Percentiles rank a stretch among this genome's conserved stretches.
These are phyloP conservation scores for Astreopora myriophthalma DNA, from an alignment of 64 coral and sea anemone genomes.

Conservation along the genomic window DNA sequence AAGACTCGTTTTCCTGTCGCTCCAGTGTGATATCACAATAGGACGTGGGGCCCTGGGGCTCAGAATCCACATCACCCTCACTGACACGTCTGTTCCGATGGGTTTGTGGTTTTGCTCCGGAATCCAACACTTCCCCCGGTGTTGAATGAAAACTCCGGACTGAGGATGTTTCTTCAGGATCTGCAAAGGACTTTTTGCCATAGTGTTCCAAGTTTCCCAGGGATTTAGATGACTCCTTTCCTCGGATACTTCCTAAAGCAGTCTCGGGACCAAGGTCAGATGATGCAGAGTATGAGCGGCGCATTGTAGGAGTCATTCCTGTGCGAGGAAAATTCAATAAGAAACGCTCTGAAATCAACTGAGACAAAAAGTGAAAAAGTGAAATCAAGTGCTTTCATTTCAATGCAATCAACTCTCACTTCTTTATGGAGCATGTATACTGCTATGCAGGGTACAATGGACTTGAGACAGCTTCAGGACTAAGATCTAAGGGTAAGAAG, in stretches of 20 bases:
- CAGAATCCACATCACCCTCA: conserved; percentile 66
- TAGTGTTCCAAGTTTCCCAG: conserved; percentile 6
- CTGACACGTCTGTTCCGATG: conserved; percentile 73
- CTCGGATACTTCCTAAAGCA: background rate
- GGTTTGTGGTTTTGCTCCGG: conserved; percentile 3
- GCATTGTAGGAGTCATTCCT: conserved; percentile 73
- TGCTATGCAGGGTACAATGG: too few relatives aligned
- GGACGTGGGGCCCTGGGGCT: conserved; percentile 57
- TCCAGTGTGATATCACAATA: conserved; percentile 81
- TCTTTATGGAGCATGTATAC: too few relatives aligned
- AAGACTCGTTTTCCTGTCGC: conserved; percentile 76
- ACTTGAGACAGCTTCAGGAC: too few relatives aligned
- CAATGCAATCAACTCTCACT: too few relatives aligned
- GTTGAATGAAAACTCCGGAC: conserved; percentile 24
- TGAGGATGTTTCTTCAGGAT: conserved; percentile 10
- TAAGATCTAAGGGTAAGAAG: too few relatives aligned
- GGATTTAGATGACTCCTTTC: background rate
- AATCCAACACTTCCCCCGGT: background rate
- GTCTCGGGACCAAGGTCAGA: conserved; percentile 44
- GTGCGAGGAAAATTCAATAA: background rate
- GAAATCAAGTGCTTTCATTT: too few relatives aligned
- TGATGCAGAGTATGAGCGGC: conserved; percentile 62
- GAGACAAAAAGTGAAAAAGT: too few relatives aligned
- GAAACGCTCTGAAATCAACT: background rate
- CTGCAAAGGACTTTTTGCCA: background rate